These are phyloP conservation scores for Gymnothorax javanicus DNA, from an alignment of 2,797 vertebrate genomes.

Conservation along the genomic window DNA sequence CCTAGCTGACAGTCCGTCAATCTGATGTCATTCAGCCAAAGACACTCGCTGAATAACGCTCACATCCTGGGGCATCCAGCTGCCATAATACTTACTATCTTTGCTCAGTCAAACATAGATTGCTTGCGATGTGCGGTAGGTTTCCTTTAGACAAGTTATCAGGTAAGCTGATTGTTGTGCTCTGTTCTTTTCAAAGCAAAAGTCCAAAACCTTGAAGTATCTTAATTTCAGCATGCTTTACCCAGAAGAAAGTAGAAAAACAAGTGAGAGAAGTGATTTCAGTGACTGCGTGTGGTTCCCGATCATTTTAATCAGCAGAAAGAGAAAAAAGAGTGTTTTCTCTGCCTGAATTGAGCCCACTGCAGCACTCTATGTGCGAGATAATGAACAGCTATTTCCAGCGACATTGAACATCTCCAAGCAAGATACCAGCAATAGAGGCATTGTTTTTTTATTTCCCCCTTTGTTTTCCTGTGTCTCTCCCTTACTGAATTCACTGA, in stretches of 20 bases:
- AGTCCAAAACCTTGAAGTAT: neutral
- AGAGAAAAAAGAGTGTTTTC: neutral
- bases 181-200: neutral
- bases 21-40: conserved; percentile 43
- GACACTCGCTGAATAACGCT: conserved; percentile 26
- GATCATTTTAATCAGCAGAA: neutral
- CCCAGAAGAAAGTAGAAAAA: neutral
- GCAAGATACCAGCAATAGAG: neutral
- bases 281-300: neutral
- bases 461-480: neutral
- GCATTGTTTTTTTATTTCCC: conserved; percentile 19
- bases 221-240: neutral
- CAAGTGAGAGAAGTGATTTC: neutral
- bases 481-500: neutral
- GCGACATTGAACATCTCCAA: conserved; percentile 8
- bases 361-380: neutral
- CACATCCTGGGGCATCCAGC: neutral
- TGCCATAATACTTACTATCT: conserved; percentile 18
- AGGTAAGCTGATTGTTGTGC: conserved; percentile 8
- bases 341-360: neutral
- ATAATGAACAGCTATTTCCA: conserved; percentile 10
- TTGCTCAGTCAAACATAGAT: conserved; percentile 21
- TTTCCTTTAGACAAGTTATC: conserved; percentile 17
- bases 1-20: conserved; percentile 16
- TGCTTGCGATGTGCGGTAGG: conserved; percentile 15